phyloP scores from a whole-genome alignment of 2,797 vertebrate genomes.

The Kryptopterus vitreolus region DNA sequence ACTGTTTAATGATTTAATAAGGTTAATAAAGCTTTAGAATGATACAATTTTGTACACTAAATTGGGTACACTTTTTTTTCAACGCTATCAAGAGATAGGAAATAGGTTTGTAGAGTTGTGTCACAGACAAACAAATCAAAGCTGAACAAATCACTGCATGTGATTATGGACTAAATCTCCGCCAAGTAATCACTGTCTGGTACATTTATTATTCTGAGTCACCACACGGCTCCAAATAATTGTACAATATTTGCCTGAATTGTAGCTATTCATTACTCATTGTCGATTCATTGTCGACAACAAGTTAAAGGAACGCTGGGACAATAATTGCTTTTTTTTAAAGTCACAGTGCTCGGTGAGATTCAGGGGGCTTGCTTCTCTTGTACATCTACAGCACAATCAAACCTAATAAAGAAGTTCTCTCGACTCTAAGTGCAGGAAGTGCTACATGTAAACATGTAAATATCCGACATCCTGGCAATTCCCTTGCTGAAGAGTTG shows the following conservation, averaged over 20 bases:
- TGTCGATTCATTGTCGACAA: background rate
- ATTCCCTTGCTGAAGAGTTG: background rate
- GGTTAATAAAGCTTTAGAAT: background rate
- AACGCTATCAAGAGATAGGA: background rate
- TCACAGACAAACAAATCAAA: background rate
- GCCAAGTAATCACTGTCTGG: background rate
- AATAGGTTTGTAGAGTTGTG: background rate
- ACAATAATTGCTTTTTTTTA: conserved; percentile 37
- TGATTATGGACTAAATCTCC: background rate
- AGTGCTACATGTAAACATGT: background rate
- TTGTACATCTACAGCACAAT: background rate
- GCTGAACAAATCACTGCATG: background rate
- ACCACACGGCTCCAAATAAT: background rate
- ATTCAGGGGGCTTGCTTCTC: conserved; percentile 15
- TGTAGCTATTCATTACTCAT: background rate
- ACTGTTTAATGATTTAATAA: background rate
- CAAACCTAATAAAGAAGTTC: background rate
- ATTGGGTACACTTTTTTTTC: background rate
- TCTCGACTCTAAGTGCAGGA: conserved; percentile 3
- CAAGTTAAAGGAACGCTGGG: conserved; percentile 19
- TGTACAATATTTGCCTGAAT: background rate
- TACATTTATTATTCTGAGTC: conserved; percentile 1
- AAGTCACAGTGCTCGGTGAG: conserved; percentile 2
- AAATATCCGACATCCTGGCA: background rate
- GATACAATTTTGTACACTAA: background rate